Evolutionary conservation across 2,797 vertebrate species (phyloP), one percentile per base, ranked within the genome.

Genomic region (Novumbra hubbsi): DNA sequence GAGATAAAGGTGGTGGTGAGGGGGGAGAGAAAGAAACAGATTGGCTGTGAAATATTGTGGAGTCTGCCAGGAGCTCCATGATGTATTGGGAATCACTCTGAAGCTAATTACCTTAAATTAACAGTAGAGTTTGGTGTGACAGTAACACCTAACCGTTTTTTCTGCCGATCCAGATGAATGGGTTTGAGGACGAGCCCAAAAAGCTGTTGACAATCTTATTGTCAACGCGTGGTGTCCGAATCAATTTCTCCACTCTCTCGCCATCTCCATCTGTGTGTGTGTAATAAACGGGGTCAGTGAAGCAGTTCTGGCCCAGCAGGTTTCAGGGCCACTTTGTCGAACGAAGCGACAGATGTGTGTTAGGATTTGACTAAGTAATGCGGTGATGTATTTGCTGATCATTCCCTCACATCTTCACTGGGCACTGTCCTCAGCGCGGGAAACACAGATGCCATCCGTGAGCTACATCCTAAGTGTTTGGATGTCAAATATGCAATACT

Each of bases 51-150:
- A 91, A 92, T 91, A 92, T 92, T 91, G 90, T 90, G 85, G 83
- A 92, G 91, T 90, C 92, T 94, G 93, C 92, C 91, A 91, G 90
- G 88, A 83, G 83, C 81, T 78, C 87, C 86, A 87, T 94, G 93
- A 94, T 94, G 91, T 93, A 94, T 94, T 92, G 93, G 90, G 92
- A 94, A 94, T 93, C 92, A 88, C 87, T 94, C 86, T 88, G 91
- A 92, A 85, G 86, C 92, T 94, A 94, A 94, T 94, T 94, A 93
- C 92, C 92, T 92, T 93, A 93, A 93, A 94, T 94, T 93, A 94
- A 94, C 92, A 93, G 93, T 94, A 93, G 91, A 93, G 92, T 92
- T 93, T 88, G 89, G 91, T 93, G 93, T 94, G 93, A 94, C 93
- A 93, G 91, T 94, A 14, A 93, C 91, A 93, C 77, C 85, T 89